Evolutionary conservation across 2,797 vertebrate genomes (phyloP), one percentile per base, ranked within the genome.

Genomic region (Enteromius anoplus): DNA sequence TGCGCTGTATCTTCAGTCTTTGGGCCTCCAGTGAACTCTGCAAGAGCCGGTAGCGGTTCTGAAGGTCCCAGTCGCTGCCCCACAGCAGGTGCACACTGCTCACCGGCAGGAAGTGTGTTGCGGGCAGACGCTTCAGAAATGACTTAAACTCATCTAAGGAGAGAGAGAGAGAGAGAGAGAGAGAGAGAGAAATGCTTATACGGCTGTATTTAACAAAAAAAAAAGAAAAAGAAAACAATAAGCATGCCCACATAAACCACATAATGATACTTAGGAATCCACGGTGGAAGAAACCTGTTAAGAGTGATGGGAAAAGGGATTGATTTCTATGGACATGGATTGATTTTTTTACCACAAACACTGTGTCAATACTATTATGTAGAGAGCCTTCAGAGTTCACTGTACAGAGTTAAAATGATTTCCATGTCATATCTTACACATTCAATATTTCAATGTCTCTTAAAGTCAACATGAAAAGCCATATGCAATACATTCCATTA

Each of bases 21-120:
- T 98, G 97, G 68, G 94, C 94, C 93, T 99, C 98, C 64, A 96
- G 94, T 82, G 97, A 96, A 62, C 96, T 97, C 94, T 99, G 98
- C 65, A 99, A 95, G 73, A 99, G 94, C 90, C 98, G 96, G 92
- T 99, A 99, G 45, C 97, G 97, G 84, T 96, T 97, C 93, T 99
- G 98, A 84, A 99, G 96, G 89, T 99, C 98, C 98, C 98, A 99
- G 93, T 99, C 98, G 0, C 97, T 99, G 77, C 98, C 98, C 98
- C 98, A 99, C 85, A 98, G 96, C 91, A 98, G 97, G 90, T 99
- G 98, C 88, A 99, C 98, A 82, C 96, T 99, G 91, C 96, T 97
- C 79, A 99, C 97, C 49, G 97, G 98, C 90, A 99, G 94, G 92
- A 99, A 99, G 92, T 99, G 98, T 89, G 97, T 98, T 90, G 95